These are phyloP conservation scores for Anguilla megastoma DNA, from an alignment of 2,797 vertebrate genomes.

Conservation along the genomic window DNA sequence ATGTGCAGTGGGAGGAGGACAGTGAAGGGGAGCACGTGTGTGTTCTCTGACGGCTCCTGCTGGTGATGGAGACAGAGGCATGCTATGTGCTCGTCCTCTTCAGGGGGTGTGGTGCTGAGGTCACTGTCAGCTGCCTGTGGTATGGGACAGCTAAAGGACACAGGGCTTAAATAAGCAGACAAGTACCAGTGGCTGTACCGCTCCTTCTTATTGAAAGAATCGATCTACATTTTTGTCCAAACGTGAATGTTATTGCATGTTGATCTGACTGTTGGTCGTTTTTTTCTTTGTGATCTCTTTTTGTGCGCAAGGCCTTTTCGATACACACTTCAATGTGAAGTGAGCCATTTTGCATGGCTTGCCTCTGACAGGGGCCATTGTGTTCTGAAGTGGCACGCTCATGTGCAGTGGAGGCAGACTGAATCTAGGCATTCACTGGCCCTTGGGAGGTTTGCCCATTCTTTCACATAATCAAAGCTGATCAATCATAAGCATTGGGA, in stretches of 20 bases:
- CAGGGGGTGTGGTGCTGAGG: not conserved
- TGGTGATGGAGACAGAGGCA: constrained; percentile 57
- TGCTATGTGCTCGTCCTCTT: constrained; percentile 57
- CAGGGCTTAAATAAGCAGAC: not conserved
- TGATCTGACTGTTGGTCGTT: not conserved
- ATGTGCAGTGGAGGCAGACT: not conserved
- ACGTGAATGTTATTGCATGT: not conserved
- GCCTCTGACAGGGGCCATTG: not conserved
- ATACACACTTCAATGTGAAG: not conserved
- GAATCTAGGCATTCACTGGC: not conserved
- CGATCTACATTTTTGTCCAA: not conserved
- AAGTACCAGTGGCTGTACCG: not conserved
- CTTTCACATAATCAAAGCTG: not conserved
- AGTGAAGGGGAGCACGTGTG: not conserved
- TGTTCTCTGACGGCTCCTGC: not conserved
- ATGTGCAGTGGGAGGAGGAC: not conserved
- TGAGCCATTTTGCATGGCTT: not conserved
- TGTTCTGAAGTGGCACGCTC: not conserved
- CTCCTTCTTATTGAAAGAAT: not conserved
- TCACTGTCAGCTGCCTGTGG: not conserved
- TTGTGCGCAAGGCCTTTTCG: not conserved
- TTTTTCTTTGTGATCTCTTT: not conserved
- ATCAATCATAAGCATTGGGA: not conserved
- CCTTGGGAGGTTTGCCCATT: not conserved
- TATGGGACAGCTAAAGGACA: not conserved